Conservation (phyloP, 2,113 vertebrate genomes). For the Rhadina sibilatrix region DNA sequence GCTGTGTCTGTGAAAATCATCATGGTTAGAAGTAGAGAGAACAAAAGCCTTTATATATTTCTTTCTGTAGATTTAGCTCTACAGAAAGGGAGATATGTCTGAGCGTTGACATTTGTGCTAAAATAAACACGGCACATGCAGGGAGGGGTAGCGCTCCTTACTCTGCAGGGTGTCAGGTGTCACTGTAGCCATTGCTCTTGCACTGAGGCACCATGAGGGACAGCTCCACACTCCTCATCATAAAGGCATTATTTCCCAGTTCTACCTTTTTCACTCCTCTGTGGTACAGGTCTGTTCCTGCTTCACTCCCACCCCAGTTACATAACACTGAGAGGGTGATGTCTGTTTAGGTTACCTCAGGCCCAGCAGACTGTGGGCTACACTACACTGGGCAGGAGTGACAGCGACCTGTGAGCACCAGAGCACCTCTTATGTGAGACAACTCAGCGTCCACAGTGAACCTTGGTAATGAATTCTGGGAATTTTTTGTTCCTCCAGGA, state of each 20-base stretch:
- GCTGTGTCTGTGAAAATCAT: not conserved
- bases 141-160: not conserved
- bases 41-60: not conserved
- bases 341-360: not conserved
- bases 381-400: not conserved
- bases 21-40: not conserved
- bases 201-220: not conserved
- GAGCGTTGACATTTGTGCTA: not conserved
- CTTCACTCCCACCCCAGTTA: not conserved
- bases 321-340: accelerated
- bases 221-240: not conserved
- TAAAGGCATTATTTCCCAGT: not conserved
- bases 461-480: not conserved
- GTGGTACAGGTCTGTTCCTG: not conserved
- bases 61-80: not conserved
- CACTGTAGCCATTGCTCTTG: accelerated
- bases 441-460: not conserved
- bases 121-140: not conserved
- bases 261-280: not conserved
- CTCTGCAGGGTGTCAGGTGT: accelerated
- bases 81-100: no score
- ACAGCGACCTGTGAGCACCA: not conserved
- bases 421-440: not conserved
- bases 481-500: not conserved
- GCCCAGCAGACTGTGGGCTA: not conserved